A percentile compares a stretch with the other conserved stretches of the same genome.
Conservation (phyloP, 2,797 vertebrate genomes). For the Arctocebus calabarensis region DNA sequence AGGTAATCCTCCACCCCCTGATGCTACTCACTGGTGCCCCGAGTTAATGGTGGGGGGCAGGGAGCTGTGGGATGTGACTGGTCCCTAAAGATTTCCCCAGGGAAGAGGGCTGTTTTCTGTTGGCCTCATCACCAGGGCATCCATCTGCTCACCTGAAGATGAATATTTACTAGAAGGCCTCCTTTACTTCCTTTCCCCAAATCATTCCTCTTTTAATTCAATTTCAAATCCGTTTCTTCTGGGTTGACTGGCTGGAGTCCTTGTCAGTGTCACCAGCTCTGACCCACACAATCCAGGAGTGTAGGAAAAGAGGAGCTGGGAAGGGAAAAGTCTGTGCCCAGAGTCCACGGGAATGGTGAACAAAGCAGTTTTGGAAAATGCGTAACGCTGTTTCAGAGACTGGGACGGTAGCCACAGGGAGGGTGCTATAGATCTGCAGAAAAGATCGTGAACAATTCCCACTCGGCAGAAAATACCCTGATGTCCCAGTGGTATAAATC, state of each 20-base stretch:
- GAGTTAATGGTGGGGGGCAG: too few species aligned
- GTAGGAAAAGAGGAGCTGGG: background rate
- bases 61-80: background rate
- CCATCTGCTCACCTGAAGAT: background rate
- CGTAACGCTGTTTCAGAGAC: background rate
- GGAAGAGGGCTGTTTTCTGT: background rate
- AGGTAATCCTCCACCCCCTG: background rate
- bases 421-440: background rate
- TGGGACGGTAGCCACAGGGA: background rate
- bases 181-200: background rate
- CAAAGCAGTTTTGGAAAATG: background rate
- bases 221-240: background rate
- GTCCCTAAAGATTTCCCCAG: background rate
- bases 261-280: background rate
- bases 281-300: background rate
- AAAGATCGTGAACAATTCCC: background rate
- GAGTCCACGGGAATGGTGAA: background rate
- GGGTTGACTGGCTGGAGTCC: background rate
- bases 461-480: background rate
- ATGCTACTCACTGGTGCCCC: background rate
- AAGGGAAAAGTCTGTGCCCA: background rate
- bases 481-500: background rate
- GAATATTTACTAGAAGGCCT: background rate
- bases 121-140: background rate
- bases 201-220: background rate